Percentiles rank a stretch among this genome's conserved stretches.
Evolutionary conservation across 2,113 vertebrate species (phyloP).

Genomic region (Aldabrachelys gigantea): DNA sequence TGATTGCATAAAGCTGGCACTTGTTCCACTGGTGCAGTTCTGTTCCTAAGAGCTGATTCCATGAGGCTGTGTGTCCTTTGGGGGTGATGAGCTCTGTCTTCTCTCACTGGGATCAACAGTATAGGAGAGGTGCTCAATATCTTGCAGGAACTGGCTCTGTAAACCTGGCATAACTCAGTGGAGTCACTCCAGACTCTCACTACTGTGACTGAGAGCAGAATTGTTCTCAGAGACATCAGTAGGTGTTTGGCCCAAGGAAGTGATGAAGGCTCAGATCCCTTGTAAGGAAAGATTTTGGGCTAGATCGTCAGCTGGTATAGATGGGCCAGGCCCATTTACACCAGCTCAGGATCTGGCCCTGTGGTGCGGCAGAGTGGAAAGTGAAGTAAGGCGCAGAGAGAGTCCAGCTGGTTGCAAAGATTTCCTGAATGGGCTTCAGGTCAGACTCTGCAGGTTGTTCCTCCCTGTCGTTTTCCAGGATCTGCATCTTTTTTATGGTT

Average conservation of each 20-base stretch:
- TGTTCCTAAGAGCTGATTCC: neutral
- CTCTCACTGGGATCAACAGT: neutral
- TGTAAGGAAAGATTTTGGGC: neutral
- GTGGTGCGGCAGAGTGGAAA: neutral
- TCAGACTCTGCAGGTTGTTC: conserved; percentile 37
- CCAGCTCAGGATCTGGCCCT: neutral
- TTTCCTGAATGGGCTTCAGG: neutral
- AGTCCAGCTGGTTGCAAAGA: neutral
- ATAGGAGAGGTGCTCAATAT: neutral
- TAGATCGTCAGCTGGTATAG: neutral
- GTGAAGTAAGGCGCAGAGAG: neutral
- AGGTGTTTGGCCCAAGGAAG: neutral
- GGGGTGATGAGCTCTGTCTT: neutral
- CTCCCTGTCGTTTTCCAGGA: conserved; percentile 27
- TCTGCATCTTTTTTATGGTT: neutral
- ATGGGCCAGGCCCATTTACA: neutral
- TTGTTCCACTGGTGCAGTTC: neutral
- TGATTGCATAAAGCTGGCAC: neutral
- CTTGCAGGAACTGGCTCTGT: neutral
- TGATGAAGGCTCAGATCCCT: neutral
- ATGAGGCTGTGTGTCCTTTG: neutral
- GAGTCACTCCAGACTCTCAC: neutral
- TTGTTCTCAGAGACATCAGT: neutral
- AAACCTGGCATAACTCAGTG: neutral
- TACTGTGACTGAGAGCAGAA: fast-evolving